Percentiles rank a stretch among this genome's conserved stretches.
phyloP scores from a whole-genome alignment of 1,140 invertebrate species.

The Contarinia nasturtii region DNA sequence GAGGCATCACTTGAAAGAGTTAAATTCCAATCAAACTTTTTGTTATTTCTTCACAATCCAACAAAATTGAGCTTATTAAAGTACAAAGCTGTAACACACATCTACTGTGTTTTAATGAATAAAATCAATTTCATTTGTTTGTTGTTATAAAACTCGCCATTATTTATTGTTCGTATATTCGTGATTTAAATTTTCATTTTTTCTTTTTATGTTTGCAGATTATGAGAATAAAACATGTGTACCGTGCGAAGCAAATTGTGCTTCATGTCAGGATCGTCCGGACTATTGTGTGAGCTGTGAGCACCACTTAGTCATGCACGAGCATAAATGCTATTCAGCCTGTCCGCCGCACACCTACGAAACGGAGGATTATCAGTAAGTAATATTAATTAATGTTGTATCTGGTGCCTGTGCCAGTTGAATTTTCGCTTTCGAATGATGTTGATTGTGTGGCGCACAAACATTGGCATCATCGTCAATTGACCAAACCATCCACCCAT shows the following conservation, averaged over 20 bases:
- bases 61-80: too few species aligned
- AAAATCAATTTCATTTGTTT: too few species aligned
- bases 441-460: too few species aligned
- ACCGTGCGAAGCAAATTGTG: conserved; percentile 61
- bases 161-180: background rate
- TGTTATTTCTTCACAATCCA: too few species aligned
- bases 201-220: conserved; percentile 28
- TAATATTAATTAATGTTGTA: conserved; percentile 4
- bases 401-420: background rate
- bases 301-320: conserved; percentile 58
- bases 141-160: background rate
- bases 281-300: conserved; percentile 67
- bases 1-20: too few species aligned
- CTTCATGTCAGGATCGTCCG: conserved; percentile 57
- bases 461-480: too few species aligned
- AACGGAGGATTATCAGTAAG: conserved; percentile 58
- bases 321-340: conserved; percentile 57
- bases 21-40: too few species aligned
- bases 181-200: background rate
- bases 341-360: conserved; percentile 66
- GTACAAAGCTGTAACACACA: too few species aligned
- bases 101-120: too few species aligned
- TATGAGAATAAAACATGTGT: conserved; percentile 50
- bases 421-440: background rate
- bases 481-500: too few species aligned